Evolutionary conservation across 2,888 invertebrate genomes (phyloP).

Genomic region (Imbricaverruca yamaguchii): DNA sequence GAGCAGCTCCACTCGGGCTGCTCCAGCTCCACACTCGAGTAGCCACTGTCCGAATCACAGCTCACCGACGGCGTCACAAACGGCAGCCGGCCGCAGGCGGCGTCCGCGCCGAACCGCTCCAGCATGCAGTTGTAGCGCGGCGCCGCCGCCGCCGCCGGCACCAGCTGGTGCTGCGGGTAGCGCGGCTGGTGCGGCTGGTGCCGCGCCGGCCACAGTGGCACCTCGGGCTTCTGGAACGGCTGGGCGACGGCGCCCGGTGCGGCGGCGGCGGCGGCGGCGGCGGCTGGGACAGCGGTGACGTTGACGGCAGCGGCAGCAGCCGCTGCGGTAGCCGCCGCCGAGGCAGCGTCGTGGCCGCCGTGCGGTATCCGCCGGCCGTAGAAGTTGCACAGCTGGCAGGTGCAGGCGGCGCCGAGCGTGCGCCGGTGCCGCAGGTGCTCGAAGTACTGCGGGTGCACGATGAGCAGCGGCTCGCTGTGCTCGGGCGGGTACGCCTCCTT

Average conservation of each 20-base stretch:
- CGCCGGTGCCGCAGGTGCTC: constrained; percentile 17
- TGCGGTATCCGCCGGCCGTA: neutral
- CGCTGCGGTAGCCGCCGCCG: no score
- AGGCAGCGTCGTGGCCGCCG: neutral
- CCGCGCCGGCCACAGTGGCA: neutral
- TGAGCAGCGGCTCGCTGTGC: constrained; percentile 14
- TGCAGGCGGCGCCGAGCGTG: constrained; percentile 6
- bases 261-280: neutral
- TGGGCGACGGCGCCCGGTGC: neutral
- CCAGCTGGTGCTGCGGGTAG: neutral
- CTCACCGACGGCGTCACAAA: neutral
- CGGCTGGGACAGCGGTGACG: neutral
- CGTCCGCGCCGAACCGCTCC: neutral
- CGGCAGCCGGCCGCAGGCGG: neutral
- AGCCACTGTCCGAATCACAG: constrained; percentile 13
- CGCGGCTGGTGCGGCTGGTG: neutral
- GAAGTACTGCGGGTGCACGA: constrained; percentile 12
- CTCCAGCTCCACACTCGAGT: constrained; percentile 11
- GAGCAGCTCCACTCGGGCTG: neutral
- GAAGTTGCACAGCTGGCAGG: constrained; percentile 10
- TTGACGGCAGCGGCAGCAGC: no score
- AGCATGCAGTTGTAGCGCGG: constrained; percentile 6
- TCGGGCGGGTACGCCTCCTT: constrained; percentile 11
- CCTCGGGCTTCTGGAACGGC: neutral
- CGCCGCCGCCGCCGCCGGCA: neutral